phyloP scores from a whole-genome alignment of 2,797 vertebrate species.

The Pangasius sanitwongsei region DNA sequence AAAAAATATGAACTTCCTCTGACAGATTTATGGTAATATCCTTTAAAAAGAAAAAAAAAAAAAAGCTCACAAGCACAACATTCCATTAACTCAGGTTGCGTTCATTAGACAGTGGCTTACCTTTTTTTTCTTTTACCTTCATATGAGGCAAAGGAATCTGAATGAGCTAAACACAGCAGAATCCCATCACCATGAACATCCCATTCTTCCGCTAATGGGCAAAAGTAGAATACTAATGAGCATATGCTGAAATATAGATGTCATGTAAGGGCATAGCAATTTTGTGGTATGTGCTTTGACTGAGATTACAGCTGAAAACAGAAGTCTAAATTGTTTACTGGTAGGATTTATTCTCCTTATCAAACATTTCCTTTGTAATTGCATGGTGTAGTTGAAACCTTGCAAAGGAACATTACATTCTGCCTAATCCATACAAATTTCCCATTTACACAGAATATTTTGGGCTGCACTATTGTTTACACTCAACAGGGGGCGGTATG shows the following conservation, averaged over 20 bases:
- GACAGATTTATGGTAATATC: conserved; percentile 34
- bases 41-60: not conserved
- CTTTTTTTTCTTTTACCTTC: not conserved
- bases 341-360: conserved; percentile 8
- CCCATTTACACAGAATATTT: not conserved
- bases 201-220: not conserved
- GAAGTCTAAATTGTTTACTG: not conserved
- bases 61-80: conserved; percentile 6
- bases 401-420: not conserved
- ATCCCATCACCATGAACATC: not conserved
- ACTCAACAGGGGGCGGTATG: conserved; percentile 47
- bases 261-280: not conserved
- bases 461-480: conserved; percentile 22
- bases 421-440: not conserved
- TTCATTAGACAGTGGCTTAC: conserved; percentile 25
- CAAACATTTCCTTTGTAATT: conserved; percentile 7
- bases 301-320: not conserved
- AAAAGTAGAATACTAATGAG: not conserved
- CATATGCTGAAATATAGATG: not conserved
- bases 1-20: conserved; percentile 23
- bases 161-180: conserved; percentile 18
- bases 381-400: not conserved
- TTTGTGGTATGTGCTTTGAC: not conserved
- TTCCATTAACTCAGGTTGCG: not conserved
- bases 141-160: conserved; percentile 8